Evolutionary conservation across 2,888 invertebrate genomes (phyloP).

Genomic region (Scrobipalpa atriplicella): DNA sequence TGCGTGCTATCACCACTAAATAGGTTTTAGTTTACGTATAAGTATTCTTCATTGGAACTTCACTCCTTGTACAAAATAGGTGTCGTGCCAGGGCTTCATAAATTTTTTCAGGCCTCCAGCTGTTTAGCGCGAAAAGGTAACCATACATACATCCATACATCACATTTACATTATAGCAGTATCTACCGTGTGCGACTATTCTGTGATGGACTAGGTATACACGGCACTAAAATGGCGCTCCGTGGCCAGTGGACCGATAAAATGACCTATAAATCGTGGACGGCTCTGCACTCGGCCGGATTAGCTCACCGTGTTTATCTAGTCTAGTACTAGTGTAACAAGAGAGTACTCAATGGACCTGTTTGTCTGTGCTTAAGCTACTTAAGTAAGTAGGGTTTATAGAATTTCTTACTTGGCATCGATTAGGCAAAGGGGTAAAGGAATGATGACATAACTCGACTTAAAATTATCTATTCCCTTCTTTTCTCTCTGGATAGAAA

Average conservation of each 20-base stretch:
- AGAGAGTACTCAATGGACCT: not conserved
- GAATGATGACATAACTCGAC: no score
- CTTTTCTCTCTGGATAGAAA: no score
- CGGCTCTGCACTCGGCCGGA: slow-evolving; percentile 37
- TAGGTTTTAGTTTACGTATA: no score
- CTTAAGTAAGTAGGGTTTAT: not conserved
- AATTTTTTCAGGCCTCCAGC: no score
- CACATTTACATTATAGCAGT: not conserved
- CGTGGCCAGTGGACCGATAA: slow-evolving; percentile 41
- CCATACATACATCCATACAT: not conserved
- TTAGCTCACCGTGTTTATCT: slow-evolving; percentile 40
- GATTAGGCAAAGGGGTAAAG: not conserved
- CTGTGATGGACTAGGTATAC: not conserved
- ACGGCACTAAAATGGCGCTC: slow-evolving; percentile 33
- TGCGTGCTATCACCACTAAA: no score
- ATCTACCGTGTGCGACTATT: not conserved
- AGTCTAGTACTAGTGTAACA: slow-evolving; percentile 15
- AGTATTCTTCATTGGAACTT: no score
- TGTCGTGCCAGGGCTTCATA: no score
- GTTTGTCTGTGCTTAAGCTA: not conserved
- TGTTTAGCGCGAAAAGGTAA: no score
- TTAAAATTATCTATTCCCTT: no score
- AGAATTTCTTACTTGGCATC: not conserved
- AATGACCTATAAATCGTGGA: slow-evolving; percentile 43
- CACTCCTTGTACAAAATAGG: no score